Base-by-base conservation (phyloP, 2,888 invertebrate genomes). In the Augochlorella aurata region DNA sequence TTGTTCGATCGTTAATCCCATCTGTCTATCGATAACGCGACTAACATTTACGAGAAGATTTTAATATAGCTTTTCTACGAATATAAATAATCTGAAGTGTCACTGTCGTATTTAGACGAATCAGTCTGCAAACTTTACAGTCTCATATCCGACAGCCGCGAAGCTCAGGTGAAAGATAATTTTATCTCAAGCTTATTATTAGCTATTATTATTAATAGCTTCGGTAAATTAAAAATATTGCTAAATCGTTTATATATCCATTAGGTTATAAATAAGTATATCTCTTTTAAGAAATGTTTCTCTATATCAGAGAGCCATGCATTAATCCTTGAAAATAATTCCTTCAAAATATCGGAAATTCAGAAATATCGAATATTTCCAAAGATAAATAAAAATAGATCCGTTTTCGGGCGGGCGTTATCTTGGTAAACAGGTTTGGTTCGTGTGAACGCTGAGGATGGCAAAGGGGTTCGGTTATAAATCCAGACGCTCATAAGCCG, bases 401-500 rank as follows among this genome's bases (percentile, higher is more conserved):
- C 80, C 76, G 82, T 82, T 77, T 61, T 29, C 18, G 18, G 8
- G 18, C 29, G 3, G 29, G 18, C 10, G 38, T 44, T 65, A 7
- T 44, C 44, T 77, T 79, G 58, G 16, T 21, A 14, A 38, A 47
- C 18, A 52, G 54, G n/a, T 9, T 18, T 45, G 21, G 16, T 44
- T n/a, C 61, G 18, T 5, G 38, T 49, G 58, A 61, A 24, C 21
- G 68, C 45, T 76, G 66, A 47, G 61, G 68, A 77, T 54, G n/a
- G 24, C 24, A 52, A 38, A 72, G 65, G 72, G 65, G 72, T 75
- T 45, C 38, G 82, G 80, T 86, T 86, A 83, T 88, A 88, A 89
- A 88, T 88, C 82, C 74, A 74, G 73, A 52, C 81, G 79, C 78
- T 89, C 88, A 83, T 84, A 88, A 88, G 88, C 86, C 81, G 78